Conservation (phyloP, 2,113 vertebrate species). For the Condylura cristata region DNA sequence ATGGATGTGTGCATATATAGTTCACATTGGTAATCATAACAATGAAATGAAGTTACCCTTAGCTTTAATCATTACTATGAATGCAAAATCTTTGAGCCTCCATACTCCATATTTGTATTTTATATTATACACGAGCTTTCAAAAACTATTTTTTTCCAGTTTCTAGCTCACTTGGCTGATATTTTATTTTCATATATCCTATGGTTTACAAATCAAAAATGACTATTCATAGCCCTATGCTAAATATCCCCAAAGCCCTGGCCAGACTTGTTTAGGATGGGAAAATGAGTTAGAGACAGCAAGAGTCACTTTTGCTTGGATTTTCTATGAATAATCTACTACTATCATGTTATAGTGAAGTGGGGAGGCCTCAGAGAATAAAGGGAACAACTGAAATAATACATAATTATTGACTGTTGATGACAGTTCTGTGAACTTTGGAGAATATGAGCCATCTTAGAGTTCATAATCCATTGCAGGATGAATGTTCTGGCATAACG, state of each 20-base stretch:
- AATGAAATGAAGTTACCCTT: not conserved
- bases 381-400: not conserved
- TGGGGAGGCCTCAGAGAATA: not conserved
- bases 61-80: not conserved
- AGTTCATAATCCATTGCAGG: not conserved
- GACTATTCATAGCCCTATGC: not conserved
- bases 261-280: not conserved
- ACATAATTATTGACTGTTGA: not conserved
- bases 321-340: not conserved
- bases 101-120: not conserved
- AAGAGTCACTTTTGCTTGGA: not conserved
- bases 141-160: not conserved
- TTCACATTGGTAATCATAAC: conserved; percentile 25
- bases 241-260: not conserved
- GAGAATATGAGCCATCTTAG: not conserved
- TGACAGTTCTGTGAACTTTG: not conserved
- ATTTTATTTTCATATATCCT: not conserved
- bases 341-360: not conserved
- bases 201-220: not conserved
- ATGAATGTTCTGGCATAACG: too few species aligned
- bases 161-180: not conserved
- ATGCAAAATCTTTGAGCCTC: not conserved
- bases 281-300: not conserved
- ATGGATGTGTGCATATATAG: not conserved
- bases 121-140: not conserved